These are phyloP conservation scores for Ailuropoda melanoleuca DNA, from an alignment of 2,113 vertebrate species.

Conservation along the genomic window DNA sequence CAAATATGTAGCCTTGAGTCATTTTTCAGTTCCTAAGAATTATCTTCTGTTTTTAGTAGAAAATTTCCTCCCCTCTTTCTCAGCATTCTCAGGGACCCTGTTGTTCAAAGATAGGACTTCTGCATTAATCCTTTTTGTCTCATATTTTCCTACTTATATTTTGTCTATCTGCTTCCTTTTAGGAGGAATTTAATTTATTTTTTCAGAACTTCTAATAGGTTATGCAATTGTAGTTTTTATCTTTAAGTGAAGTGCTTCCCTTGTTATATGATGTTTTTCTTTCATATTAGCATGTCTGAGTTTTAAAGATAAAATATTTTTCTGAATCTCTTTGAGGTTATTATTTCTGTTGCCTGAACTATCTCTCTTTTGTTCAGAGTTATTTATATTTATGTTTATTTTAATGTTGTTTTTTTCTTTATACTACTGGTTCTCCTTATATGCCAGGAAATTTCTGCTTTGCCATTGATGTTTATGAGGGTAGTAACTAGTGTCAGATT, in stretches of 20 bases:
- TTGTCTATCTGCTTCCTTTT: background rate
- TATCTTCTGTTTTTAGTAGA: background rate
- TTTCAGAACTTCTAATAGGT: background rate
- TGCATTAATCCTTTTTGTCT: background rate
- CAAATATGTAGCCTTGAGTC: background rate
- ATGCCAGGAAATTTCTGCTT: background rate
- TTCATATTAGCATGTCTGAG: background rate
- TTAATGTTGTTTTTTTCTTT: background rate
- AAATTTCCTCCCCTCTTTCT: background rate
- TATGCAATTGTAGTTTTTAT: background rate
- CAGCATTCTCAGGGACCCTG: background rate
- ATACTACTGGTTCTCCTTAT: background rate
- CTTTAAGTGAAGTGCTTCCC: background rate
- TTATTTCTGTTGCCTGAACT: background rate
- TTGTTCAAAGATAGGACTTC: background rate
- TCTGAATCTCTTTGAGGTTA: background rate
- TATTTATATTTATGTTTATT: background rate
- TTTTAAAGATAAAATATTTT: slow-evolving; percentile 22
- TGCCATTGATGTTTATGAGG: background rate
- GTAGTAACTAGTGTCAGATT: background rate
- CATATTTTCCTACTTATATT: background rate
- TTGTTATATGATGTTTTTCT: background rate
- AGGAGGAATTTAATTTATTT: background rate
- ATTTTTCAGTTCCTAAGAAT: slow-evolving; percentile 33
- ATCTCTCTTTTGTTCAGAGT: background rate